Conservation (phyloP, 2,888 invertebrate genomes). For the Minunthozetes semirufus region DNA sequence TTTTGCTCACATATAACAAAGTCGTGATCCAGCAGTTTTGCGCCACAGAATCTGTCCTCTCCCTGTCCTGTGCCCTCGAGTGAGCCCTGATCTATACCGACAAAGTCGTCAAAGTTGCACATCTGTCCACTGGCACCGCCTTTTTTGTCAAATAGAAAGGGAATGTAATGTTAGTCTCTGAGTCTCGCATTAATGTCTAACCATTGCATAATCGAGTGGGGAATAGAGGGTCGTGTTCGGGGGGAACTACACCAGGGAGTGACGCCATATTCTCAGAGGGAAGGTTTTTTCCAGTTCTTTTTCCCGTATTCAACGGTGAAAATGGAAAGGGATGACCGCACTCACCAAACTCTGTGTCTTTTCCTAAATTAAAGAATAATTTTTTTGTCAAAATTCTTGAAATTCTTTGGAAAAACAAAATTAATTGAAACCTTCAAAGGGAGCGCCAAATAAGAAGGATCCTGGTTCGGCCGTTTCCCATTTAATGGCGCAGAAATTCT, state of each 20-base stretch:
- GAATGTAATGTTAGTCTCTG: background rate
- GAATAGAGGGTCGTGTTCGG: constrained; percentile 28
- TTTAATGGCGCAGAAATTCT: constrained; percentile 44
- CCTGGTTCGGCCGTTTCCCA: constrained; percentile 42
- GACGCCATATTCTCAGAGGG: background rate
- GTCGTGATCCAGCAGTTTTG: constrained; percentile 42
- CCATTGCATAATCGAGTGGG: constrained; percentile 29
- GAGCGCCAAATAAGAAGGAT: constrained; percentile 40
- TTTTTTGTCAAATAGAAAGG: background rate
- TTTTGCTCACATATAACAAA: constrained; percentile 40
- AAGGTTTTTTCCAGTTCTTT: constrained; percentile 1
- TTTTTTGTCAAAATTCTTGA: background rate
- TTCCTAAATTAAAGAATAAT: constrained; percentile 4
- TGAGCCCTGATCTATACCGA: constrained; percentile 43
- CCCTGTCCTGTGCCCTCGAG: constrained; percentile 43
- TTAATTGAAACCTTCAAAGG: constrained; percentile 34
- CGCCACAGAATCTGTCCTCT: constrained; percentile 44
- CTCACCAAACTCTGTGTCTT: constrained; percentile 33
- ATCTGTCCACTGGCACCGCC: constrained; percentile 41
- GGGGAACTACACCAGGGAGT: constrained; percentile 1
- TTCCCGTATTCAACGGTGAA: constrained; percentile 13
- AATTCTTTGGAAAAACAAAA: background rate
- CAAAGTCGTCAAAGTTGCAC: constrained; percentile 43
- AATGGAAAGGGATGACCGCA: constrained; percentile 34
- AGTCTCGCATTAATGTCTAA: background rate